Evolutionary conservation across 2,113 vertebrate genomes (phyloP).

Genomic region (Sardina pilchardus): DNA sequence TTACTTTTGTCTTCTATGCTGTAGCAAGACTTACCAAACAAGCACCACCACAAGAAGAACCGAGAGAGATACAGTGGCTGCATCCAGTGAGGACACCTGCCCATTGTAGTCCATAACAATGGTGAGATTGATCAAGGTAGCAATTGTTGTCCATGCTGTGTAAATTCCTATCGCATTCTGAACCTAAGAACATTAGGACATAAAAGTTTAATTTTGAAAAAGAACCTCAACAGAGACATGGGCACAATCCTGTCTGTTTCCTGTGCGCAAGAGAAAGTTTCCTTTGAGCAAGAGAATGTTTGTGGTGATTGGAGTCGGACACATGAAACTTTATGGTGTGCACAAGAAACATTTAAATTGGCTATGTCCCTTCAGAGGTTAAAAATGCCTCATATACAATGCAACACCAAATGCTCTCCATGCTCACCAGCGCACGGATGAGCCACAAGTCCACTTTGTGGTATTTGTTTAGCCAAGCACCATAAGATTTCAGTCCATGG

Average conservation of each 20-base stretch:
- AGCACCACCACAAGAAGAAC: slow-evolving; percentile 63
- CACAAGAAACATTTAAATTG: not conserved
- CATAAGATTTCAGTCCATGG: slow-evolving; percentile 61
- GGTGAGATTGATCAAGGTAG: slow-evolving; percentile 75
- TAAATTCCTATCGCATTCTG: slow-evolving; percentile 79
- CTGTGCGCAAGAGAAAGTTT: no score
- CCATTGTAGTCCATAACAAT: slow-evolving; percentile 69
- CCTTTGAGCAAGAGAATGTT: no score
- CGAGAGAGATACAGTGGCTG: slow-evolving; percentile 68
- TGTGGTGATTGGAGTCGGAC: no score
- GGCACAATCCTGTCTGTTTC: no score
- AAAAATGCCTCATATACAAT: not conserved
- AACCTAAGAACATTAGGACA: slow-evolving; percentile 60
- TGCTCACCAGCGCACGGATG: slow-evolving; percentile 69
- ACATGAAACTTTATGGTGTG: not conserved
- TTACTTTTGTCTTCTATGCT: not conserved
- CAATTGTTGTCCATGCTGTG: slow-evolving; percentile 77
- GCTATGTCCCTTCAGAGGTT: no score
- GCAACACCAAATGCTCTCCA: not conserved
- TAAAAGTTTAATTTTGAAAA: not conserved
- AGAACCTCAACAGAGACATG: no score
- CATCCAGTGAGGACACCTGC: slow-evolving; percentile 47
- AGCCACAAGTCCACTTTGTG: slow-evolving; percentile 79
- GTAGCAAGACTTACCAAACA: slow-evolving; percentile 66
- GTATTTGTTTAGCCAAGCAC: slow-evolving; percentile 70